Conservation (phyloP, 2,113 vertebrate species). For the Phodopus roborovskii region DNA sequence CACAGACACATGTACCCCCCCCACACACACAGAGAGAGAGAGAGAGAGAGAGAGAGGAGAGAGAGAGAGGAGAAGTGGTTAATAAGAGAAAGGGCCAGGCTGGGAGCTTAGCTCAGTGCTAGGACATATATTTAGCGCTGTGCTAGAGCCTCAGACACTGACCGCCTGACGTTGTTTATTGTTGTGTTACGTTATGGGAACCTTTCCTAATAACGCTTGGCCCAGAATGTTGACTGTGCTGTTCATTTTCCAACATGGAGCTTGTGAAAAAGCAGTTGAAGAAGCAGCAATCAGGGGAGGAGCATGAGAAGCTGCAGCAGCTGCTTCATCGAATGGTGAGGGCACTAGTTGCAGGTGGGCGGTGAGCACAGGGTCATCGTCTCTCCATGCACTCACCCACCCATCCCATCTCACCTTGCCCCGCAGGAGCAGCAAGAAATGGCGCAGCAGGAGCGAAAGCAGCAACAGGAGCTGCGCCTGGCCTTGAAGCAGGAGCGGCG, state of each 20-base stretch:
- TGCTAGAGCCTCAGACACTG: not conserved
- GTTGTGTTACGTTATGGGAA: not conserved
- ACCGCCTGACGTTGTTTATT: too few relatives aligned
- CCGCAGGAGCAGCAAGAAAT: conserved; percentile 93
- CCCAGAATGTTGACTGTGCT: not conserved
- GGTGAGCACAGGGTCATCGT: not conserved
- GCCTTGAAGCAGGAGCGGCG: conserved; percentile 87
- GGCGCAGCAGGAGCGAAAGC: conserved; percentile 85
- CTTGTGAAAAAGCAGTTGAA: conserved; percentile 87
- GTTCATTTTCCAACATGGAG: conserved; percentile 73
- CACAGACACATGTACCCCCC: not conserved
- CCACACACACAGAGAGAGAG: not conserved
- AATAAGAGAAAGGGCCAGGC: not conserved
- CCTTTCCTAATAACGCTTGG: not conserved
- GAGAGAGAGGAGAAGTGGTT: not conserved
- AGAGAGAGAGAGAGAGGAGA: not conserved
- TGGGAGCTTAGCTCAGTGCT: not conserved
- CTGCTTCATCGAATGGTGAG: conserved; percentile 89
- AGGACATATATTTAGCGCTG: not conserved
- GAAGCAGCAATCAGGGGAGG: conserved; percentile 77
- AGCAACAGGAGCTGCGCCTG: conserved; percentile 86
- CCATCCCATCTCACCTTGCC: not conserved
- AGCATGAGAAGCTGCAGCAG: conserved; percentile 84
- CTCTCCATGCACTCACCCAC: not conserved
- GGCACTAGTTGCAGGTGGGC: not conserved